Evolutionary conservation across 1,140 invertebrate species (phyloP), one percentile per base, ranked within the genome.

Genomic region (Drosophila baimaii): DNA sequence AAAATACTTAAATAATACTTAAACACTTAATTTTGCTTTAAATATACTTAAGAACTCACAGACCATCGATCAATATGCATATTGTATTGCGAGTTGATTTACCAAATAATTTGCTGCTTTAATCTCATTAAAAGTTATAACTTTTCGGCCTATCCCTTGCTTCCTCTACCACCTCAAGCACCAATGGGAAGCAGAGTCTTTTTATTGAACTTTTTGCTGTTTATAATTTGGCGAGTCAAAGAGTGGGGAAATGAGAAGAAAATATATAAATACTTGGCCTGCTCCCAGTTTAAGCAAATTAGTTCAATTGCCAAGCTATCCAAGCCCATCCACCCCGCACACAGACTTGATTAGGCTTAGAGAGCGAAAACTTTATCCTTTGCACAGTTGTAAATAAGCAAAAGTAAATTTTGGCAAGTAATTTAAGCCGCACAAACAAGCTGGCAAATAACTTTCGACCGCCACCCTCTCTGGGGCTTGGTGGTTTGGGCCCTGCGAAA

Each of bases 321-420:
- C 54, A 35, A 17, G 41, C 57, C 41, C 52, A 27, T 41, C 54
- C 62, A 9, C 62, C n/a, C 61, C 61, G 61, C 82, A 76, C 82
- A 76, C 75, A 89, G 83, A 89, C 76, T 89, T 88, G 83, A 88
- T 88, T 88, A 88, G 83, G 83, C 83, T 89, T 89, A 89, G 83
- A 77, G 61, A 41, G 77, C 77, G 65, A 86, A 85, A 88, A 88
- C 83, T 88, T 88, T 88, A 88, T 88, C 83, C 83, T 88, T 83
- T 89, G 83, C 83, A 83, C 83, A 88, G 83, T 88, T 89, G 83
- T 88, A 88, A 88, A 88, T 88, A 88, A 88, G 83, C 84, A 88
- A 88, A 88, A 88, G 83, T 88, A 88, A 88, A 88, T 88, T 88
- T 88, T 88, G 83, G 83, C 84, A 88, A 88, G 83, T 88, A 88